These are phyloP conservation scores for Oscheius sp. DNA, from an alignment of 2,888 invertebrate genomes.

Conservation along the genomic window DNA sequence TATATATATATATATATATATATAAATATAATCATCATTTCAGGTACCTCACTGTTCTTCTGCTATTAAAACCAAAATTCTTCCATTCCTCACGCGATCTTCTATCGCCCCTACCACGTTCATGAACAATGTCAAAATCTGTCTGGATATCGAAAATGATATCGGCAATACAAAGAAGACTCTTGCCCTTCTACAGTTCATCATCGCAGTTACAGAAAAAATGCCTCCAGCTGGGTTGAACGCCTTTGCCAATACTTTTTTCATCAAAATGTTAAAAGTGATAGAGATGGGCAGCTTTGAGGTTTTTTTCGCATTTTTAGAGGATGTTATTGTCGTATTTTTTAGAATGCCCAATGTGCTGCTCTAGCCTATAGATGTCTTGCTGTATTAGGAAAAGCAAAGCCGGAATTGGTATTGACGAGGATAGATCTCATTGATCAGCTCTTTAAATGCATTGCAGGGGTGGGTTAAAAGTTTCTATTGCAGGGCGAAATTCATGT, in stretches of 20 bases:
- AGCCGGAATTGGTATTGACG: slow-evolving; percentile 35
- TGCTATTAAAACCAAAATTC: slow-evolving; percentile 31
- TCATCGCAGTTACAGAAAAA: slow-evolving; percentile 36
- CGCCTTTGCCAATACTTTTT: slow-evolving; percentile 36
- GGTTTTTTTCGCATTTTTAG: neutral
- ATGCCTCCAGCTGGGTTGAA: slow-evolving; percentile 41
- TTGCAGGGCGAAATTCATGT: too few relatives aligned
- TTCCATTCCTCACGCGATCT: slow-evolving; percentile 41
- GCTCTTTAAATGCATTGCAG: slow-evolving; percentile 31
- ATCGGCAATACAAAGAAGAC: slow-evolving; percentile 6
- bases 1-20: neutral
- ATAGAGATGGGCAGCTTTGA: neutral
- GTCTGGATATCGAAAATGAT: slow-evolving; percentile 31
- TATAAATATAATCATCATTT: neutral
- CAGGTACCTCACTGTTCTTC: slow-evolving; percentile 11
- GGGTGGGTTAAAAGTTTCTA: slow-evolving; percentile 7
- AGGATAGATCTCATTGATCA: slow-evolving; percentile 35
- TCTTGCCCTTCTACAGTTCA: slow-evolving; percentile 35
- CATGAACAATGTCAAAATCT: slow-evolving; percentile 52
- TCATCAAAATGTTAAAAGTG: slow-evolving; percentile 28
- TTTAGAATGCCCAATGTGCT: slow-evolving; percentile 21
- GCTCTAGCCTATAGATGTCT: slow-evolving; percentile 44
- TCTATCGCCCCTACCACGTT: slow-evolving; percentile 39
- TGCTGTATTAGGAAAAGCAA: slow-evolving; percentile 38
- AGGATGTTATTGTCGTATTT: too few relatives aligned